These are phyloP conservation scores for Allenopithecus nigroviridis DNA, from an alignment of 2,797 vertebrate genomes.

Conservation along the genomic window DNA sequence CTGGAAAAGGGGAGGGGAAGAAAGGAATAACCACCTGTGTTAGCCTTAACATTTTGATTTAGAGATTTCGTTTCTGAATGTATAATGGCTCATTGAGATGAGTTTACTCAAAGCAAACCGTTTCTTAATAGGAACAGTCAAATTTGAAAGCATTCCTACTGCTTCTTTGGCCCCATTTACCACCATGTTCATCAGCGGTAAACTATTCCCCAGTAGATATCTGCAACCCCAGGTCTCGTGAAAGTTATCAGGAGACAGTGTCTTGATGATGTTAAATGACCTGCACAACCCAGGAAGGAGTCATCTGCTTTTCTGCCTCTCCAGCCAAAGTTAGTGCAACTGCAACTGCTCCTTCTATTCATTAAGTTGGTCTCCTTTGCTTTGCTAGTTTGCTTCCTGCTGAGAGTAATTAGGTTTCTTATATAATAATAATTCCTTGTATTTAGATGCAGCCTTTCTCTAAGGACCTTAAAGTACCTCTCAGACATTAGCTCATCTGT, in stretches of 20 bases:
- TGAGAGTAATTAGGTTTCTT: slow-evolving; percentile 81
- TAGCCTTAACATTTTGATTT: slow-evolving; percentile 59
- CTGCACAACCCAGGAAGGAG: slow-evolving; percentile 23
- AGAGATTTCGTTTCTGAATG: slow-evolving; percentile 54
- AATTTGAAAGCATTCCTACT: slow-evolving; percentile 5
- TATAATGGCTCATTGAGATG: background rate
- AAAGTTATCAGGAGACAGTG: background rate
- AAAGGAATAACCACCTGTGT: slow-evolving; percentile 58
- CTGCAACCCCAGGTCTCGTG: background rate
- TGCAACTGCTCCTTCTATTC: slow-evolving; percentile 52
- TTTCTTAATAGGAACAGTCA: slow-evolving; percentile 21
- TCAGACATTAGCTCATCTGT: slow-evolving; percentile 58
- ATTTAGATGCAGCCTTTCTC: slow-evolving; percentile 49
- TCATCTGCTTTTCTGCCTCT: slow-evolving; percentile 35
- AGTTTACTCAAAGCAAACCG: slow-evolving; percentile 11
- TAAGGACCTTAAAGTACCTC: slow-evolving; percentile 46
- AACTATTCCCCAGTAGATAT: background rate
- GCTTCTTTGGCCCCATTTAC: background rate
- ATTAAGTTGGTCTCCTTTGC: slow-evolving; percentile 66
- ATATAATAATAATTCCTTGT: slow-evolving; percentile 62
- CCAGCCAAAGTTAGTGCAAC: slow-evolving; percentile 61
- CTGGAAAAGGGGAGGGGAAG: slow-evolving; percentile 54
- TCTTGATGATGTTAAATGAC: background rate
- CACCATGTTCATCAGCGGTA: background rate
- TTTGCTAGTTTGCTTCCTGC: slow-evolving; percentile 76